These are phyloP conservation scores for Luperina nickerlii DNA, from an alignment of 2,888 invertebrate species.

Conservation along the genomic window DNA sequence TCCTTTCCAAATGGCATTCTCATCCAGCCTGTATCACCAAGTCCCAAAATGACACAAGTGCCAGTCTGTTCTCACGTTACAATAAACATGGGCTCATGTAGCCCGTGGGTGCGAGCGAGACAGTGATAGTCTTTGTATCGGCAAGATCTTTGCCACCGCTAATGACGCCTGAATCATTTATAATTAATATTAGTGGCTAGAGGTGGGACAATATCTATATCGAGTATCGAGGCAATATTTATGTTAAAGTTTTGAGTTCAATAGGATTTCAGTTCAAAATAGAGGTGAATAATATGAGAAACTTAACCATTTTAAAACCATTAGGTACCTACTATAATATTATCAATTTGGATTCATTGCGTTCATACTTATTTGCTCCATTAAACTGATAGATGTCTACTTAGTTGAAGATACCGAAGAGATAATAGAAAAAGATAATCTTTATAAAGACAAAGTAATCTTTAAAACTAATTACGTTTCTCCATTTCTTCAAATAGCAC, in stretches of 20 bases:
- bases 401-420: background rate
- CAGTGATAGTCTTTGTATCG: slow-evolving; percentile 64
- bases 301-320: background rate
- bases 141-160: slow-evolving; percentile 71
- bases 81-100: slow-evolving; percentile 69
- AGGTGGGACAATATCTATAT: slow-evolving; percentile 51
- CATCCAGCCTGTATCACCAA: slow-evolving; percentile 61
- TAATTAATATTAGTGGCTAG: slow-evolving; percentile 71
- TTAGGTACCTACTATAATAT: background rate
- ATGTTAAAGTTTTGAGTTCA: background rate
- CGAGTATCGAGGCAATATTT: background rate
- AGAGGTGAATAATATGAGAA: background rate
- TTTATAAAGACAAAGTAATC: background rate
- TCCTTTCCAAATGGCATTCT: background rate
- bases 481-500: background rate
- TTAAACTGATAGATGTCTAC: background rate
- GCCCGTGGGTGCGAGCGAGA: slow-evolving; percentile 67
- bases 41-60: slow-evolving; percentile 61
- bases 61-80: slow-evolving; percentile 73
- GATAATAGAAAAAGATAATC: background rate
- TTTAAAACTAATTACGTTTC: background rate
- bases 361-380: background rate
- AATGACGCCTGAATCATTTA: slow-evolving; percentile 80
- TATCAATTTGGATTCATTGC: background rate
- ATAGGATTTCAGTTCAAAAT: background rate